These are phyloP conservation scores for Brachionus rotundiformis DNA, from an alignment of 1,140 invertebrate species.

Conservation along the genomic window DNA sequence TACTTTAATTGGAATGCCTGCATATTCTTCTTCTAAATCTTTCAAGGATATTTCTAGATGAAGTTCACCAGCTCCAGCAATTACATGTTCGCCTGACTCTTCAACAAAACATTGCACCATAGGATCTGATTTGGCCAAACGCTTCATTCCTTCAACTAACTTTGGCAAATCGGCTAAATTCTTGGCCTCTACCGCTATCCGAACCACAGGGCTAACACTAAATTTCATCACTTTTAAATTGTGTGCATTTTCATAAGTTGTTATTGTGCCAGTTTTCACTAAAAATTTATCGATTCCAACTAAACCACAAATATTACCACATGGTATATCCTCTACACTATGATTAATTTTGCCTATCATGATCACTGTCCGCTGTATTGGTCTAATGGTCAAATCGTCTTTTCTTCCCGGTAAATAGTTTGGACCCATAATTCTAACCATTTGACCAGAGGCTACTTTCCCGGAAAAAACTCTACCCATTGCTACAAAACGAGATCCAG, in stretches of 20 bases:
- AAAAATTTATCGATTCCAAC: conserved; percentile 99
- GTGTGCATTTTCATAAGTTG: conserved; percentile 98
- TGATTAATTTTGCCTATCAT: conserved; percentile 99
- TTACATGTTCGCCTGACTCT: conserved; percentile 39
- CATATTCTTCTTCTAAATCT: conserved; percentile 51
- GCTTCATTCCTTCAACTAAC: conserved; percentile 92
- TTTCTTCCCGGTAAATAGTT: conserved; percentile 94
- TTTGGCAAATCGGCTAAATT: conserved; percentile 98
- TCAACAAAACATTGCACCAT: conserved; percentile 75
- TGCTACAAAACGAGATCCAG: conserved; percentile 97
- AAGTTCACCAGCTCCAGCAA: conserved; percentile 68
- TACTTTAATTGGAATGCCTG: conserved; percentile 41
- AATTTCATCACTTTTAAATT: conserved; percentile 87
- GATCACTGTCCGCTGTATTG: conserved; percentile 79
- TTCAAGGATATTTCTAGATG: conserved; percentile 53
- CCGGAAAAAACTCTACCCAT: conserved; percentile 99
- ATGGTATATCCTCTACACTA: conserved; percentile 98
- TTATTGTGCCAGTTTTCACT: conserved; percentile 98
- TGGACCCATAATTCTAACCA: conserved; percentile 78
- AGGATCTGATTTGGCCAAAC: conserved; percentile 98
- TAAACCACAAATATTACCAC: conserved; percentile 98
- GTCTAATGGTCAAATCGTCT: conserved; percentile 69
- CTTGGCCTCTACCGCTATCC: conserved; percentile 98
- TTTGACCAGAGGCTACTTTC: conserved; percentile 84
- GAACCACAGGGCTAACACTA: conserved; percentile 98